Evolutionary conservation across 2,113 vertebrate species (phyloP).

Genomic region (Prionailurus viverrinus): DNA sequence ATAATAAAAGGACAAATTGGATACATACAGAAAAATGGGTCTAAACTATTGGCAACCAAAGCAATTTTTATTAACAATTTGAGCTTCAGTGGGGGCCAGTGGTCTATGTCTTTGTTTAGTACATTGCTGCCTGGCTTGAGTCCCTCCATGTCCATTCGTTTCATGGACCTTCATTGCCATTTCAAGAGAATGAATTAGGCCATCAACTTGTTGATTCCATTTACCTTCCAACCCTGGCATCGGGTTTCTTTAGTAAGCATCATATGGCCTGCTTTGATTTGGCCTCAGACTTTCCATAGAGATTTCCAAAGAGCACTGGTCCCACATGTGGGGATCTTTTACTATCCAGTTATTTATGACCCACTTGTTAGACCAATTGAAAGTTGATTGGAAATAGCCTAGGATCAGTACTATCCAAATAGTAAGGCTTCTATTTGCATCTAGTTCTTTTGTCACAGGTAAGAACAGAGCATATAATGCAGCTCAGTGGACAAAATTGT

Average conservation of each 20-base stretch:
- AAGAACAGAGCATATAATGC: not conserved
- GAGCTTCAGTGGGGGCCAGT: not conserved
- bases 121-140: not conserved
- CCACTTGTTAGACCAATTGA: not conserved
- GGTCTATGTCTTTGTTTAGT: not conserved
- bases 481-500: not conserved
- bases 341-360: not conserved
- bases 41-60: not conserved
- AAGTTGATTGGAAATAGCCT: not conserved
- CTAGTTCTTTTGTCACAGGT: not conserved
- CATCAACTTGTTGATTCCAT: not conserved
- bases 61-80: not conserved
- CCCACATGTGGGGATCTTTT: not conserved
- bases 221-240: not conserved
- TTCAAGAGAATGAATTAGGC: not conserved
- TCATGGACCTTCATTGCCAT: not conserved
- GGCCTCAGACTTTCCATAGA: not conserved
- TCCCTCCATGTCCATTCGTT: not conserved
- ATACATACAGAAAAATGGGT: not conserved
- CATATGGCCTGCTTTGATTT: not conserved
- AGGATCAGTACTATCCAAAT: not conserved
- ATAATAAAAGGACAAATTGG: not conserved
- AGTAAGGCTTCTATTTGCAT: not conserved
- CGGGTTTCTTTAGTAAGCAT: not conserved
- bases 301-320: not conserved